Evolutionary conservation across 2,797 vertebrate genomes (phyloP), one percentile per base, ranked within the genome.

Genomic region (Sebastes vulpes): DNA sequence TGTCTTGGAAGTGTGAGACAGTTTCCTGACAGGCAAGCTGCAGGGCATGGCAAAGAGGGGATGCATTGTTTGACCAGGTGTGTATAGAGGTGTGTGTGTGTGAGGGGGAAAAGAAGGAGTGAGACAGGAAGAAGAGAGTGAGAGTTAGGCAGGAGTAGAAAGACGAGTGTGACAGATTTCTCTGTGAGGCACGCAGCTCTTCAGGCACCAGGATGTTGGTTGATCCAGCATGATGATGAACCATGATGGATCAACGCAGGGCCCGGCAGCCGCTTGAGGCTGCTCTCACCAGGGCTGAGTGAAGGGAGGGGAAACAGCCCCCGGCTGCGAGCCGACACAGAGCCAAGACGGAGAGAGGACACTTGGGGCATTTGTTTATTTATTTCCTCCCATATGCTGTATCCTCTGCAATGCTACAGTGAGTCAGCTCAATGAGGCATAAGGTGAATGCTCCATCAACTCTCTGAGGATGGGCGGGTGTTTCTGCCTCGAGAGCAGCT

Each of bases 371-470:
- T 89, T 94, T 92, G 90, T 93, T 94, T 94, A 91, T 93, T 93
- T 94, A 93, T 91, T 89, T 91, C 83, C 77, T 81, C 88, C 93
- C 92, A 89, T 92, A 94, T 92, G 93, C 86, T 81, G 82, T 84
- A 89, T 90, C 85, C 84, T 89, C 89, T 82, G 91, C 90, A 86
- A 90, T 89, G 94, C 92, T 90, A 90, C 92, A 89, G 89, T 89
- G 88, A 93, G 89, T 89, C 83, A 82, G 89, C 91, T 85, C 91
- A 94, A 93, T 93, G 92, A 94, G 89, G 91, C 93, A 76, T 85
- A 77, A 69, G 91, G 88, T 88, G 85, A 88, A 90, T 52, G 89
- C 89, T 91, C 89, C 90, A 90, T 93, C 91, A 82, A 74, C 83
- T 90, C 81, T 85, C 80, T 82, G 85, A 88, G 84, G 83, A 90